Base-by-base conservation (phyloP, 2,888 invertebrate species). In the Bimastos eiseni region DNA sequence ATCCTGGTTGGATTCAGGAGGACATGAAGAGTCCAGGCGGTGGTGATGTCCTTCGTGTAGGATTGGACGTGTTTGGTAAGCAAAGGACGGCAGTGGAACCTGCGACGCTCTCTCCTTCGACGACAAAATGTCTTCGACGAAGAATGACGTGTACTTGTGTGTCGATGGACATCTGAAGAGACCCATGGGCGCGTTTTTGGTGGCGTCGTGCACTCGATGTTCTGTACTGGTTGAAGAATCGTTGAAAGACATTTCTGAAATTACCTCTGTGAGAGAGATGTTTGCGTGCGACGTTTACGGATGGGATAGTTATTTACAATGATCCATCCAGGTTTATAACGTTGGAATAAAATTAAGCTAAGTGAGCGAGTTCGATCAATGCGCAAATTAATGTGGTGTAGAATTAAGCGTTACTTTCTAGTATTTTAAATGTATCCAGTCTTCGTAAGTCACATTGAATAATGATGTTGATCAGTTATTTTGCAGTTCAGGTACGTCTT, bases 71-170 rank as follows among this genome's bases (percentile, higher is more conserved):
- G 30, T 37, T 34, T 36, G 86, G n/a, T 34, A 33, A 36, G 13
- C 5, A 19, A 37, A 37, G 37, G 37, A 36, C 34, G 86, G 36
- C 0, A 24, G 15, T 17, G 36, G 37, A 4, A 86, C 86, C n/a
- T 37, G 19, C 15, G 21, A 11, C 19, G 37, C 24, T 37, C 24
- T 34, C 86, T 86, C 86, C 36, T 34, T 86, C 24, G 86, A 24
- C 36, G 86, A 34, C 37, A 89, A n/a, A 34, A 89, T 89, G 34
- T 89, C 89, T 15, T 89, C 89, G 19, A 89, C 83, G 49, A 89
- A 89, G 21, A 89, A 89, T 33, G 89, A 89, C 89, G 38, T 89
- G 89, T 44, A 49, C 33, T 70, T 89, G 34, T 34, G 34, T 21
- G 86, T 34, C 21, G 86, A 0, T 86, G 37, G 36, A 86, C 86